Evolutionary conservation across 2,113 vertebrate species (phyloP), one percentile per base, ranked within the genome.

Genomic region (Chinchilla lanigera): DNA sequence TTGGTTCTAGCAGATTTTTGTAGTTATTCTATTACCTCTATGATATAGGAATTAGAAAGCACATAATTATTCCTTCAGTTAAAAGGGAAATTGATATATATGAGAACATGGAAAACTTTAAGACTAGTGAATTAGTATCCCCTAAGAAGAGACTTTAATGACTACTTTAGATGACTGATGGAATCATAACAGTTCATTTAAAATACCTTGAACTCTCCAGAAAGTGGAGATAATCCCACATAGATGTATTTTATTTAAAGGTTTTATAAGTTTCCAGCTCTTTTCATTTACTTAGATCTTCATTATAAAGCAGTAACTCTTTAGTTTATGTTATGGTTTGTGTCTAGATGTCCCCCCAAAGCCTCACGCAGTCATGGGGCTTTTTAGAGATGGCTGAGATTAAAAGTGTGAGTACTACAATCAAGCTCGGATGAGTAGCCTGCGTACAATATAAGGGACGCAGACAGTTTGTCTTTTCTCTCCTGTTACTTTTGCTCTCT

Each of bases 211-310:
- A 93, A 85, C 82, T 28, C 11, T 14, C 16, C 30, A 94, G 35
- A 67, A 94, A 60, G 54, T 56, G 4, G 12, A 82, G 24, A 88
- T 30, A 20, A 58, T 4, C 1, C 26, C 12, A 65, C 47, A 88
- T 71, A 65, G 35, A 87, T 33, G 60, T 9, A 67, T n/a, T 50
- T 67, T 60, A 90, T 50, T 73, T 93, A 96, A 95, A 89, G 38
- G 14, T 8, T 85, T 87, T 16, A 19, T 86, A 88, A 63, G 41
- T 97, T 71, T 44, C 30, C 35, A 38, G 30, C 16, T 75, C 50
- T 65, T 92, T 93, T 90, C 47, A 69, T 73, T 93, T 67, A 78
- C 22, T 61, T 75, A 73, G 28, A 80, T 75, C 61, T 93, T 92
- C 17, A 88, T 58, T 92, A 93, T 58, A 47, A 84, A 87, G 87